Percentiles rank a stretch among this genome's conserved stretches.
These are phyloP conservation scores for Cheiracanthium punctorium DNA, from an alignment of 2,888 invertebrate genomes.

Conservation along the genomic window DNA sequence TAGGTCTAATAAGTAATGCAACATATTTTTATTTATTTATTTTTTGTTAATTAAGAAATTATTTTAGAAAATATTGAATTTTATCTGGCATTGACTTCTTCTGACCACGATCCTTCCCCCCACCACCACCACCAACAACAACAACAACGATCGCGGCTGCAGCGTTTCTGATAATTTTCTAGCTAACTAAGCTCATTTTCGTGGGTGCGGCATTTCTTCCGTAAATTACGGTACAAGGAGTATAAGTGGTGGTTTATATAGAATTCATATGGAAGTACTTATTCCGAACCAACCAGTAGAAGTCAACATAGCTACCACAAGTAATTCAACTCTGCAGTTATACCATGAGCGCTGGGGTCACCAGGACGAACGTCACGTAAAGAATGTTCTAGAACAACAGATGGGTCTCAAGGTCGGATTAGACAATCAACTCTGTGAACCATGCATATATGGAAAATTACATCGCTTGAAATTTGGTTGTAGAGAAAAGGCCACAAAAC, in stretches of 20 bases:
- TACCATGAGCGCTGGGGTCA: constrained; percentile 18
- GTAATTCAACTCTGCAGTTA: not conserved
- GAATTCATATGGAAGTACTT: constrained; percentile 12
- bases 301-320: not conserved
- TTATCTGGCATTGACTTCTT: no score
- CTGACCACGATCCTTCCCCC: no score
- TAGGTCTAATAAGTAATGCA: no score
- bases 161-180: no score
- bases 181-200: no score
- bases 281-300: constrained; percentile 13
- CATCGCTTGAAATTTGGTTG: not conserved
- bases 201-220: no score
- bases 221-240: constrained; percentile 23
- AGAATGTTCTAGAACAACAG: not conserved
- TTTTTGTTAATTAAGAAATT: no score
- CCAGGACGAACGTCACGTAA: constrained; percentile 30
- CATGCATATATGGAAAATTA: not conserved
- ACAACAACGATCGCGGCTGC: no score
- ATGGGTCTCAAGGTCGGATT: not conserved
- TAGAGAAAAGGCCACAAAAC: not conserved
- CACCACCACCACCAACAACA: no score
- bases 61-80: no score
- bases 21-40: no score
- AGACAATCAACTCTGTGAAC: not conserved
- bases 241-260: constrained; percentile 14